A percentile compares a stretch with the other conserved stretches of the same genome.
phyloP scores from a whole-genome alignment of 2,113 vertebrate genomes.

The Riparia riparia region DNA sequence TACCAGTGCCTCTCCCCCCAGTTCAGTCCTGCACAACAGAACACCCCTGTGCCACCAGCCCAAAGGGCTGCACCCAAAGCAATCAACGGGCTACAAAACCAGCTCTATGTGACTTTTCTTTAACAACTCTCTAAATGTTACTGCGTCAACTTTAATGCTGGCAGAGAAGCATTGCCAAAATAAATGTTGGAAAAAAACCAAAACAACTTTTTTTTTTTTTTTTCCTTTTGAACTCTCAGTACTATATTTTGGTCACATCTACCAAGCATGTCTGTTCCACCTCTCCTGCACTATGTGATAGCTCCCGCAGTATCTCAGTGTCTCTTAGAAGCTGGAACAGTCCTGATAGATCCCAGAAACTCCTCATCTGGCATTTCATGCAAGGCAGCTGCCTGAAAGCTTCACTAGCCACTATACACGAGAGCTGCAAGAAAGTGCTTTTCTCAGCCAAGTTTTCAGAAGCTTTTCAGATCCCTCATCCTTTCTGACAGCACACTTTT shows the following conservation, averaged over 20 bases:
- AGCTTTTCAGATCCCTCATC: neutral
- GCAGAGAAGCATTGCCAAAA: neutral
- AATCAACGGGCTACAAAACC: neutral
- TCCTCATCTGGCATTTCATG: neutral
- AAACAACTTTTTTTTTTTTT: neutral
- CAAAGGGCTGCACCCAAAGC: neutral
- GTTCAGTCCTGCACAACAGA: neutral
- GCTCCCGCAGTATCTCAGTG: neutral
- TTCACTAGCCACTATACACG: neutral
- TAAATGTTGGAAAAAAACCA: neutral
- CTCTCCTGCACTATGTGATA: neutral
- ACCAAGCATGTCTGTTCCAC: neutral
- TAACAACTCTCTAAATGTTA: neutral
- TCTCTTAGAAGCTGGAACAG: neutral
- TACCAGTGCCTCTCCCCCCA: neutral
- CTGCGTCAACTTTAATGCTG: neutral
- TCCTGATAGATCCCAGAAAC: neutral
- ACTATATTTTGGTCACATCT: neutral
- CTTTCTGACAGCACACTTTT: neutral
- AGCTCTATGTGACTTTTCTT: neutral
- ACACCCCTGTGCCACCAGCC: neutral
- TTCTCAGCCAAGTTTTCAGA: slow-evolving; percentile 17
- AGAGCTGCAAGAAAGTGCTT: slow-evolving; percentile 6
- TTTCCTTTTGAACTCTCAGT: neutral
- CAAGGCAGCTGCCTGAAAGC: neutral